Conservation (phyloP, 2,797 vertebrate species). For the Oryzias sinensis region DNA sequence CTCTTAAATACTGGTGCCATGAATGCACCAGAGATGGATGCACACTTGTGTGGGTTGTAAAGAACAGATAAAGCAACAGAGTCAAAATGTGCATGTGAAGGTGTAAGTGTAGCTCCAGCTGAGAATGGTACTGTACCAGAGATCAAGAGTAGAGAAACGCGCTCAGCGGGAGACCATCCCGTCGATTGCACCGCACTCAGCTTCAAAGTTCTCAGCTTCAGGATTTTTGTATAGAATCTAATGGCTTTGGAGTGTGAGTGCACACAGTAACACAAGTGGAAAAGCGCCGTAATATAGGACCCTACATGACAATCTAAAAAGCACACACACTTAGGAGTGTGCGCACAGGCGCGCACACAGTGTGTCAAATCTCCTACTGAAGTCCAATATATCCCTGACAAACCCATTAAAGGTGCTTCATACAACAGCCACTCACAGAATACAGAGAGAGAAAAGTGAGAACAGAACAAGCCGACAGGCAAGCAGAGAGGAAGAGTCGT, state of each 20-base stretch:
- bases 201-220: constrained; percentile 68
- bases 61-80: constrained; percentile 60
- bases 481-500: constrained; percentile 35
- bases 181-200: constrained; percentile 67
- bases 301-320: constrained; percentile 69
- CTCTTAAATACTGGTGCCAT: constrained; percentile 29
- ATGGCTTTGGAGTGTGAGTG: constrained; percentile 76
- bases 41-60: constrained; percentile 50
- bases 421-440: constrained; percentile 70
- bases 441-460: constrained; percentile 56
- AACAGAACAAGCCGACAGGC: constrained; percentile 43
- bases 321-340: constrained; percentile 40
- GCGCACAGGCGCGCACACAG: constrained; percentile 25
- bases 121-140: constrained; percentile 51
- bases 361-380: constrained; percentile 61
- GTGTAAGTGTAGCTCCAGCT: constrained; percentile 58
- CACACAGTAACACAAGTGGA: constrained; percentile 66
- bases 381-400: constrained; percentile 72
- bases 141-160: constrained; percentile 59
- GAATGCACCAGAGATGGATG: constrained; percentile 23
- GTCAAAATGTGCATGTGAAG: constrained; percentile 54
- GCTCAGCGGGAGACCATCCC: constrained; percentile 60
- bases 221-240: constrained; percentile 72
- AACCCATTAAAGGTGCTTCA: constrained; percentile 76
- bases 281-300: constrained; percentile 65